Percentiles rank a stretch among this genome's conserved stretches.
phyloP scores from a whole-genome alignment of 2,797 vertebrate genomes.

The Glossophaga mutica region DNA sequence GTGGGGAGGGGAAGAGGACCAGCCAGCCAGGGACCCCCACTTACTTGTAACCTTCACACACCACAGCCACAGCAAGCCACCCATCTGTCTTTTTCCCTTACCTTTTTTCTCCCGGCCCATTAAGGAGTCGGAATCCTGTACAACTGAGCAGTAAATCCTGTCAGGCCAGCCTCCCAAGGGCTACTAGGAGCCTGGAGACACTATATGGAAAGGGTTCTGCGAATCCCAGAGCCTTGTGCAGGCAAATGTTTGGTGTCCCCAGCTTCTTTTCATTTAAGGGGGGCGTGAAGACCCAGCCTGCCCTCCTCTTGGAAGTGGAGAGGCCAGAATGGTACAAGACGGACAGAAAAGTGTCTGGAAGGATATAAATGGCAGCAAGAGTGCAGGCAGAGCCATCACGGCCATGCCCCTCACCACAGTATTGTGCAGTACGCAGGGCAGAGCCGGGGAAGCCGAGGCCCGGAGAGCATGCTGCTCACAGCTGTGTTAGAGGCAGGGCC shows the following conservation, averaged over 20 bases:
- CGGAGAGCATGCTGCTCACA: background rate
- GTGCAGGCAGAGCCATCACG: rapidly evolving
- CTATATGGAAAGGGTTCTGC: background rate
- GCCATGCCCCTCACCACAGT: background rate
- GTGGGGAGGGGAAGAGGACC: background rate
- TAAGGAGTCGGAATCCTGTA: background rate
- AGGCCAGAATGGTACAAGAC: background rate
- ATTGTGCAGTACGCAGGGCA: no score
- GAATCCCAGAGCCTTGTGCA: background rate
- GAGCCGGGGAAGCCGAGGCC: background rate
- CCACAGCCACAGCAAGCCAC: background rate
- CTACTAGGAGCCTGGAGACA: background rate
- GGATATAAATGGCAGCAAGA: background rate
- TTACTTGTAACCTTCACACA: background rate
- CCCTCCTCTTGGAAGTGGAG: background rate
- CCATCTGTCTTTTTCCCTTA: background rate
- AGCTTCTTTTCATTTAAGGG: background rate
- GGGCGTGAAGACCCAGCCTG: background rate
- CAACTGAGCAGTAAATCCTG: background rate
- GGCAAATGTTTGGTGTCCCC: background rate
- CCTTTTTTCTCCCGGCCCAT: background rate
- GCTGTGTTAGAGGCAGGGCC: background rate
- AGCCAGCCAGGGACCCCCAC: background rate
- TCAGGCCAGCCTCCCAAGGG: background rate
- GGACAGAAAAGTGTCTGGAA: background rate